Conservation (phyloP, 2,113 vertebrate genomes). For the Alces alces region DNA sequence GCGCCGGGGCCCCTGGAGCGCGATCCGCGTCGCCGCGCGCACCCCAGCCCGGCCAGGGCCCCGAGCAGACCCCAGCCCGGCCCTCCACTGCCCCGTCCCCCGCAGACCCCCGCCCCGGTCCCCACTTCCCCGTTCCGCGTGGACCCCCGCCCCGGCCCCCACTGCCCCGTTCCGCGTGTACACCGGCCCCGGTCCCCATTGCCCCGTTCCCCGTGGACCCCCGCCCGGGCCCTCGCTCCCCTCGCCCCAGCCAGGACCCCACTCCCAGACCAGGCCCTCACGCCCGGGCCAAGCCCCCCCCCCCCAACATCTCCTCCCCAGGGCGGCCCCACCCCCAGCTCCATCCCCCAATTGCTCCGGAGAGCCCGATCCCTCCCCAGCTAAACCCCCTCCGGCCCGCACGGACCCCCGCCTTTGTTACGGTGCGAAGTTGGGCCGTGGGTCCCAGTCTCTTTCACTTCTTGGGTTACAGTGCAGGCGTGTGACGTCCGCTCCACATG, state of each 20-base stretch:
- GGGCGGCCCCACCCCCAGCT: background rate
- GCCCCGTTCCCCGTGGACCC: background rate
- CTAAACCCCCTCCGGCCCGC: background rate
- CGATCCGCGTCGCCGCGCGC: background rate
- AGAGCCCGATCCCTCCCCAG: background rate
- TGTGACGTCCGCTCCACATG: conserved; percentile 72
- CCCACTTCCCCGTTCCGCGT: background rate
- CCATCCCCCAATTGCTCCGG: background rate
- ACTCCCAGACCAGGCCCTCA: background rate
- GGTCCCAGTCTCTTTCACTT: conserved; percentile 74
- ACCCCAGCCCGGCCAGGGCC: background rate
- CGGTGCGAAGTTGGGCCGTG: conserved; percentile 74
- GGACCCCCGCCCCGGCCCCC: background rate
- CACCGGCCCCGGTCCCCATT: background rate
- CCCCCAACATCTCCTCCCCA: background rate
- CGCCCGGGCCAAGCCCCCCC: background rate
- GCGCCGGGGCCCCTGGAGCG: background rate
- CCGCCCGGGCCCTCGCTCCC: too few species aligned
- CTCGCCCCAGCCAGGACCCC: background rate
- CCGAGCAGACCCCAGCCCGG: background rate
- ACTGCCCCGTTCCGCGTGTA: background rate
- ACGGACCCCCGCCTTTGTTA: conserved; percentile 76
- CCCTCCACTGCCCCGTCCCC: background rate
- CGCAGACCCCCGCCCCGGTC: background rate
- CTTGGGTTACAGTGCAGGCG: conserved; percentile 74